Evolutionary conservation across 1,140 invertebrate species (phyloP).

Genomic region (Leguminivora glycinivorella): DNA sequence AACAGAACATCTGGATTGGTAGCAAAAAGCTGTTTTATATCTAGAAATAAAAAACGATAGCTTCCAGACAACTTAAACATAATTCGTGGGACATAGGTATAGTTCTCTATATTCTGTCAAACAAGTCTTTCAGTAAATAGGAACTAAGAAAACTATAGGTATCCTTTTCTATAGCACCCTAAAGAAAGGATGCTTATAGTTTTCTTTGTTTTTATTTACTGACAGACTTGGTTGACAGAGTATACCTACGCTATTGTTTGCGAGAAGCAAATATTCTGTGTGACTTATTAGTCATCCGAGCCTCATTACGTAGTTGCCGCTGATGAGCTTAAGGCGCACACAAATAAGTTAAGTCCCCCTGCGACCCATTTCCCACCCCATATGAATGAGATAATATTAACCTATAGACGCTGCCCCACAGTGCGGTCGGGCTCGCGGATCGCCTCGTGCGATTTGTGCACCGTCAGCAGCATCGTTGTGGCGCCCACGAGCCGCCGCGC

Average conservation of each 20-base stretch:
- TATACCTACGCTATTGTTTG: too few relatives aligned
- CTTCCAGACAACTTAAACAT: too few relatives aligned
- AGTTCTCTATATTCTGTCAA: background rate
- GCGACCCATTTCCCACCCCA: constrained; percentile 11
- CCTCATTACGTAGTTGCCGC: constrained; percentile 9
- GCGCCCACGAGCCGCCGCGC: background rate
- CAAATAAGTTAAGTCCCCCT: constrained; percentile 16
- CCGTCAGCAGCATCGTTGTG: constrained; percentile 25
- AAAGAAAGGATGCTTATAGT: too few relatives aligned
- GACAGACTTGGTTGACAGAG: too few relatives aligned
- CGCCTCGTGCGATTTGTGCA: background rate
- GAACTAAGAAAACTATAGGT: too few relatives aligned
- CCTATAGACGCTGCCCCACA: background rate
- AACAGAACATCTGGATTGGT: too few relatives aligned
- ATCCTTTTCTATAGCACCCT: too few relatives aligned
- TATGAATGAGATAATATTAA: constrained; percentile 6
- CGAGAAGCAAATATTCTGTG: background rate
- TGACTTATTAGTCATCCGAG: constrained; percentile 22
- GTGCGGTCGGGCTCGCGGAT: background rate
- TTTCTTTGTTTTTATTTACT: too few relatives aligned
- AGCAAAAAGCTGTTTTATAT: too few relatives aligned
- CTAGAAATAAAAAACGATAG: too few relatives aligned
- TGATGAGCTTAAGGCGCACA: constrained; percentile 3
- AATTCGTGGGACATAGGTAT: background rate
- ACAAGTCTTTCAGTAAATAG: too few relatives aligned